These are phyloP conservation scores for Drosophila merina DNA, from an alignment of 2,888 invertebrate genomes.

Conservation along the genomic window DNA sequence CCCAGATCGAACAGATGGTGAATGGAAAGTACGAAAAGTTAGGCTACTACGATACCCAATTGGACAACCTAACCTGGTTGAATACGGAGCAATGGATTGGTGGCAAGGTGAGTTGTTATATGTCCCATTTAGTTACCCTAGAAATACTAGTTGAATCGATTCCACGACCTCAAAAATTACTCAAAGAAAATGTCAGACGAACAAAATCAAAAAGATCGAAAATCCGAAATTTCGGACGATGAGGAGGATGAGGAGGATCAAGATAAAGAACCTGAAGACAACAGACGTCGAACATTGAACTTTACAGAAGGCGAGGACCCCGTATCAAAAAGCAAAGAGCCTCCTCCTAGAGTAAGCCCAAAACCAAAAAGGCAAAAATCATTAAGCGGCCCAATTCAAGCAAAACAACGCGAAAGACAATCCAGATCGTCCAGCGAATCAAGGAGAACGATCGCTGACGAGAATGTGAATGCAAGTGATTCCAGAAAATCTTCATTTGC, in stretches of 20 bases:
- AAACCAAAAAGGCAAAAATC: neutral
- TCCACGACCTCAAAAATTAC: neutral
- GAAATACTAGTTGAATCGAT: constrained; percentile 2
- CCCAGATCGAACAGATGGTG: constrained; percentile 98
- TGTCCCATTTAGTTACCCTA: constrained; percentile 3
- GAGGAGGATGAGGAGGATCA: neutral
- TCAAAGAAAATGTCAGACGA: constrained; percentile 28
- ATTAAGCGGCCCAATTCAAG: too few relatives aligned
- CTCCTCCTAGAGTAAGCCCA: neutral
- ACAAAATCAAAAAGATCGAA: neutral
- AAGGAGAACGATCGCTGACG: too few relatives aligned
- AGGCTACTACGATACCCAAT: constrained; percentile 98
- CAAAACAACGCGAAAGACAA: too few relatives aligned
- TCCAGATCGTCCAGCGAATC: too few relatives aligned
- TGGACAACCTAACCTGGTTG: constrained; percentile 97
- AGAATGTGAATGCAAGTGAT: too few relatives aligned
- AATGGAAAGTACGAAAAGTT: constrained; percentile 97
- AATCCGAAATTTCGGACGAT: neutral
- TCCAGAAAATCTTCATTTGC: neutral
- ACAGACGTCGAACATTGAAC: too few relatives aligned
- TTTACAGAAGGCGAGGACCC: neutral
- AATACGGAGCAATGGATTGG: constrained; percentile 96
- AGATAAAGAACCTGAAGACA: neutral
- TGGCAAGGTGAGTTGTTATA: constrained; percentile 84
- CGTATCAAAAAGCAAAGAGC: neutral